Evolutionary conservation across 2,113 vertebrate genomes (phyloP).

Genomic region (Perca schrenkii): DNA sequence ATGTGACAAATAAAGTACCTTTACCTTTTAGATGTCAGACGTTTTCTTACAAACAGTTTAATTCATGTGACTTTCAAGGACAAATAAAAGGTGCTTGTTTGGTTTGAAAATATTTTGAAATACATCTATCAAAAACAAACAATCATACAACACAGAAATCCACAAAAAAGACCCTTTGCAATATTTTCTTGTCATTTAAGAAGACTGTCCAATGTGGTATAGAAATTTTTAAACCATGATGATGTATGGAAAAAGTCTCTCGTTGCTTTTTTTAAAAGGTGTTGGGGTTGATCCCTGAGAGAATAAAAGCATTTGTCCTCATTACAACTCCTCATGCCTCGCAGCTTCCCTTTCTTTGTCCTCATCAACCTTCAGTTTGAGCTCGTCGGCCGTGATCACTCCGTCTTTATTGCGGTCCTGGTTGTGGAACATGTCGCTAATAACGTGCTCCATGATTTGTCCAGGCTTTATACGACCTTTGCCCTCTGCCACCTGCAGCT

Average conservation of each 20-base stretch:
- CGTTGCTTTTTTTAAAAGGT: slow-evolving; percentile 15
- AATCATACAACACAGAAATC: slow-evolving; percentile 36
- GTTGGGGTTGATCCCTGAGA: slow-evolving; percentile 71
- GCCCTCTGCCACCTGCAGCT: slow-evolving; percentile 88
- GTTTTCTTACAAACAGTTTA: slow-evolving; percentile 68
- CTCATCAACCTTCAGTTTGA: slow-evolving; percentile 94
- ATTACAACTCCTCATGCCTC: slow-evolving; percentile 92
- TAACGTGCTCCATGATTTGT: slow-evolving; percentile 85
- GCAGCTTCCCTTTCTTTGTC: slow-evolving; percentile 85
- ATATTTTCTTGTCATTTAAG: slow-evolving; percentile 30
- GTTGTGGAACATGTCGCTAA: slow-evolving; percentile 94
- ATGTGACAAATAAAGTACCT: too few relatives aligned
- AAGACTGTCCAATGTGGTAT: slow-evolving; percentile 17
- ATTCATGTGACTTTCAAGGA: slow-evolving; percentile 55
- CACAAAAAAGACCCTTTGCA: slow-evolving; percentile 33
- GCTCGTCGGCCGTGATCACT: slow-evolving; percentile 88
- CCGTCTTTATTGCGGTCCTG: slow-evolving; percentile 95
- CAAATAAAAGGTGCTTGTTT: slow-evolving; percentile 70
- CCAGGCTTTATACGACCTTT: slow-evolving; percentile 93
- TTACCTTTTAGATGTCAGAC: too few relatives aligned
- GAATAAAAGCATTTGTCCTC: slow-evolving; percentile 22
- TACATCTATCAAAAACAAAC: slow-evolving; percentile 47
- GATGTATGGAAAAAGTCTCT: slow-evolving; percentile 38
- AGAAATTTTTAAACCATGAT: slow-evolving; percentile 51
- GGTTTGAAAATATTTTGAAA: slow-evolving; percentile 37